A percentile compares a stretch with the other conserved stretches of the same genome.
phyloP scores from a whole-genome alignment of 2,888 invertebrate genomes.

The Caenorhabditis sp. region DNA sequence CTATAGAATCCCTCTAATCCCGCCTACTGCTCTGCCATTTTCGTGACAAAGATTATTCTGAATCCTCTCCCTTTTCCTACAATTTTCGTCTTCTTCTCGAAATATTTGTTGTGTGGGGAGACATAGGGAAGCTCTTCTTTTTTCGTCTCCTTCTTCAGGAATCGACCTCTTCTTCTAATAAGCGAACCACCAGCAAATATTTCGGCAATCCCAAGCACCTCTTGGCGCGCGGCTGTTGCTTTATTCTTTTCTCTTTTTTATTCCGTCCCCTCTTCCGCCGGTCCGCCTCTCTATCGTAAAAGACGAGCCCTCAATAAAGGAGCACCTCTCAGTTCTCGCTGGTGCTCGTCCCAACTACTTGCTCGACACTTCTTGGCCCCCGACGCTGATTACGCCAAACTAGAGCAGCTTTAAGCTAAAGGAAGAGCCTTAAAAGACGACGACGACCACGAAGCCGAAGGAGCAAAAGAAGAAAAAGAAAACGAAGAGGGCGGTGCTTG shows the following conservation, averaged over 20 bases:
- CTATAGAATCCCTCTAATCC: conserved; percentile 54
- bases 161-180: not conserved
- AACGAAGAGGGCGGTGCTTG: conserved; percentile 29
- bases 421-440: no score
- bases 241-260: conserved; percentile 33
- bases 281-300: no score
- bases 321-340: conserved; percentile 1
- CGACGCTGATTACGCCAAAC: conserved; percentile 29
- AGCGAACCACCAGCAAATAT: conserved; percentile 2
- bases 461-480: conserved; percentile 17
- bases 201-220: conserved; percentile 47
- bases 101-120: conserved; percentile 41
- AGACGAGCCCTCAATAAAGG: conserved; percentile 8
- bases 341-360: not conserved
- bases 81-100: conserved; percentile 16
- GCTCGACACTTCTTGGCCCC: not conserved
- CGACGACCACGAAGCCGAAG: not conserved
- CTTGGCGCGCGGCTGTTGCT: conserved; percentile 28
- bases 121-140: not conserved
- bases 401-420: no score
- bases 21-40: conserved; percentile 54
- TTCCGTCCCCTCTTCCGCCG: conserved; percentile 3
- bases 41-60: conserved; percentile 57
- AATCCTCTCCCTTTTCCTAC: conserved; percentile 20
- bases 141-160: not conserved